Evolutionary conservation across 1,140 invertebrate species (phyloP), one percentile per base, ranked within the genome.

Genomic region (Leptinotarsa lineolata): DNA sequence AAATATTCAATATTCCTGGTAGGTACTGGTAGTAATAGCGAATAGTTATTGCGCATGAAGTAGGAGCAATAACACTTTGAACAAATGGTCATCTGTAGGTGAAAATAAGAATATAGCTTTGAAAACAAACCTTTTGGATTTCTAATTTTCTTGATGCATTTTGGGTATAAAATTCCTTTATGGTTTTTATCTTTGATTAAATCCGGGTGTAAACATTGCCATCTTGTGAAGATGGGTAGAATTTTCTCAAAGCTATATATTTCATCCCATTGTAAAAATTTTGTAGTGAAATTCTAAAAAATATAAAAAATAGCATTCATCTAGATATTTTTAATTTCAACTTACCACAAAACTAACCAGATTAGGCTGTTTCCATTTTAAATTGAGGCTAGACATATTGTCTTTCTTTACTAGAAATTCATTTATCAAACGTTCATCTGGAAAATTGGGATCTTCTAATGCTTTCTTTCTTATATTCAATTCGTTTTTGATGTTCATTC

Each of bases 221-320:
- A 93, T 63, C 92, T 87, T 2, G 91, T 94, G 4, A 92, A 80
- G 15, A 96, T 81, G 0, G 93, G 92, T 69, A 95, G 86, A 74
- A 94, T 90, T 84, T 95, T 95, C 76, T 91, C 89, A 72, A 93
- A 90, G 58, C 91, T 88, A 81, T 95, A 94, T 22, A 90, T 86
- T 80, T 91, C 88, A n/a, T 90, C 88, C 94, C 94, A 96, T 72
- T 87, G 86, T 58, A 94, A 81, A 78, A 91, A 88, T 69, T 85
- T 86, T 0, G 85, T 85, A 82, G 93, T 89, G 78, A 93, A 88
- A 82, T 88, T 88, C 89, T 92, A 78, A 69, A 87, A 86, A 75
- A 74, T 74, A 73, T 20, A 5, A 58, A n/a, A 4, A 69, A 44
- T 39, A 39, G 30, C 30, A 39, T 39, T 39, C 30, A 39, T 39